These are phyloP conservation scores for Meandrusa payeni DNA, from an alignment of 2,888 invertebrate species.

Conservation along the genomic window DNA sequence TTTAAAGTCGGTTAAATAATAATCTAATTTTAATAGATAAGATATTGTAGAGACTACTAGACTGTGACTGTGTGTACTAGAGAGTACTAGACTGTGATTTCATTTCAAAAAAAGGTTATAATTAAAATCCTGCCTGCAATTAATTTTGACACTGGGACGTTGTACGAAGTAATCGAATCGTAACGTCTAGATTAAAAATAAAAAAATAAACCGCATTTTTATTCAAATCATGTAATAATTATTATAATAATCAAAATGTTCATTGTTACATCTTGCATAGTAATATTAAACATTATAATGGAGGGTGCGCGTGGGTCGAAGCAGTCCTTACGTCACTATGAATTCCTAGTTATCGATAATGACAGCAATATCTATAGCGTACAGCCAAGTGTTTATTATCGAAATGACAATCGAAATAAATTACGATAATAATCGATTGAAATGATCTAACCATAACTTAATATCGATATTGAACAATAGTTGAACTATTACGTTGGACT, in stretches of 20 bases:
- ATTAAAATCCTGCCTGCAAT: too few species aligned
- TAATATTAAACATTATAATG: slow-evolving; percentile 50
- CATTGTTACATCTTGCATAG: slow-evolving; percentile 61
- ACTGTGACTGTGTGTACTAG: too few species aligned
- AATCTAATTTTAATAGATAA: too few species aligned
- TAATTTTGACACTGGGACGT: too few species aligned
- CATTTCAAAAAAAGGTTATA: too few species aligned
- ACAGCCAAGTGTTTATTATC: slow-evolving; percentile 24
- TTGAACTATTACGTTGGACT: neutral
- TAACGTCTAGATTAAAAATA: neutral
- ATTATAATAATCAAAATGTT: too few species aligned
- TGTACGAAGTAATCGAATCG: too few species aligned
- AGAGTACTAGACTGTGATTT: too few species aligned
- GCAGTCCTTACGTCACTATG: slow-evolving; percentile 58
- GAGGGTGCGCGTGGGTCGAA: slow-evolving; percentile 53
- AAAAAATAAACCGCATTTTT: slow-evolving; percentile 26
- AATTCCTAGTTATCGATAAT: slow-evolving; percentile 68
- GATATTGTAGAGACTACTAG: too few species aligned
- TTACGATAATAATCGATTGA: slow-evolving; percentile 1
- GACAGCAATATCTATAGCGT: slow-evolving; percentile 40
- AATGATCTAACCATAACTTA: slow-evolving; percentile 5
- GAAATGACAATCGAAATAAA: slow-evolving; percentile 22
- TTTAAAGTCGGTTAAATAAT: too few species aligned
- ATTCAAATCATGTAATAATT: too few species aligned
- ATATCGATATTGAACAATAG: neutral